phyloP scores from a whole-genome alignment of 2,888 invertebrate genomes.

The Zelleria hepariella region DNA sequence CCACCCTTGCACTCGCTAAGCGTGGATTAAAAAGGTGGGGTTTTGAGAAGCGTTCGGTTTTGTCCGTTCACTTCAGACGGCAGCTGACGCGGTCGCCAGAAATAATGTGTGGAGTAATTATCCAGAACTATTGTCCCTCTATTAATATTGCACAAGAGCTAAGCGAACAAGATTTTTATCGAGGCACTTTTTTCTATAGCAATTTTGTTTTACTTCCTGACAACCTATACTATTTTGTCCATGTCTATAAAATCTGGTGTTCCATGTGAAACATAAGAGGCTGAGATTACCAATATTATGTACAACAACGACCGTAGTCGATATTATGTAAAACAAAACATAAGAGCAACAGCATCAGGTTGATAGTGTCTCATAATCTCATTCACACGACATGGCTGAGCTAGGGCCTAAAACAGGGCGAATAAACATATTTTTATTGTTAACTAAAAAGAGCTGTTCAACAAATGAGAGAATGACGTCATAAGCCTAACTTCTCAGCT shows the following conservation, averaged over 20 bases:
- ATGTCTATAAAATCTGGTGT: too few relatives aligned
- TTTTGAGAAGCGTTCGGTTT: conserved; percentile 21
- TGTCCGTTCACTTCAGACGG: conserved; percentile 35
- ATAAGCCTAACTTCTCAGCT: neutral
- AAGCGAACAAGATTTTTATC: conserved; percentile 4
- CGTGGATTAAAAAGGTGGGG: conserved; percentile 54
- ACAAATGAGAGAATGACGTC: neutral
- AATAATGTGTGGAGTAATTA: conserved; percentile 29
- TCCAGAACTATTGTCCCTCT: conserved; percentile 28
- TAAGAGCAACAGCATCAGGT: too few relatives aligned
- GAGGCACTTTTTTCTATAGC: neutral
- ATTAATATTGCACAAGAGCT: conserved; percentile 19
- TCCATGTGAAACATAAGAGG: too few relatives aligned
- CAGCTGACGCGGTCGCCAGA: conserved; percentile 46
- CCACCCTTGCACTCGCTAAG: conserved; percentile 21
- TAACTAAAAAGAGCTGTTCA: neutral
- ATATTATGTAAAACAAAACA: too few relatives aligned
- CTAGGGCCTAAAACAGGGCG: too few relatives aligned
- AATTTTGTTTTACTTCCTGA: too few relatives aligned
- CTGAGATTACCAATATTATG: too few relatives aligned
- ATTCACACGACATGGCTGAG: too few relatives aligned
- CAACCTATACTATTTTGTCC: too few relatives aligned
- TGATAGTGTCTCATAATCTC: too few relatives aligned
- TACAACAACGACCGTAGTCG: too few relatives aligned
- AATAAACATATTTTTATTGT: too few relatives aligned